Percentiles rank a stretch among this genome's conserved stretches.
Evolutionary conservation across 2,888 invertebrate species (phyloP).

Genomic region (Drosophila conformis): DNA sequence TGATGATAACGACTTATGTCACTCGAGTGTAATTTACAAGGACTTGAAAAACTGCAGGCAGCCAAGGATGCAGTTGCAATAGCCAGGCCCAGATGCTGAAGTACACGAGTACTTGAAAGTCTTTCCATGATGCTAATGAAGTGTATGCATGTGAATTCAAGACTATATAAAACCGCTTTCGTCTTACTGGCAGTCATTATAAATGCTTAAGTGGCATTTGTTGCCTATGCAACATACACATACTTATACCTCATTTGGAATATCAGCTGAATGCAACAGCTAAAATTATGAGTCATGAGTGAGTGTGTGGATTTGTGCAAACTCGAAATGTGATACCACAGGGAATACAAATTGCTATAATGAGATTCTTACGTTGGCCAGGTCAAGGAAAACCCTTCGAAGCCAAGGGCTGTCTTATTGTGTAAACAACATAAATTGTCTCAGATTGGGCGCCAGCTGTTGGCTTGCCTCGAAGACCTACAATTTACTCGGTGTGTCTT

Average conservation of each 20-base stretch:
- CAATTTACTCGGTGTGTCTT: not conserved
- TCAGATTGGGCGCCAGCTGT: not conserved
- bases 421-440: conserved; percentile 10
- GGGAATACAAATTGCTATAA: conserved; percentile 1
- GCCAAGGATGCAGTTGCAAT: conserved; percentile 34
- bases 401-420: not conserved
- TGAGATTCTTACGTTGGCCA: not conserved
- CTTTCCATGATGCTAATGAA: conserved; percentile 46
- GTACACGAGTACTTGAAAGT: conserved; percentile 18
- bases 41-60: conserved; percentile 46
- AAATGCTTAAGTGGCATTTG: conserved; percentile 42
- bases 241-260: not conserved
- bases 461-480: not conserved
- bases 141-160: conserved; percentile 15
- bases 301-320: conserved; percentile 5
- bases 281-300: not conserved
- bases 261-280: conserved; percentile 16
- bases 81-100: conserved; percentile 27
- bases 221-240: conserved; percentile 15
- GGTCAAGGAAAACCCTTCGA: not conserved
- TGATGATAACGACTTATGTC: conserved; percentile 61
- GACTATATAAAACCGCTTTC: not conserved
- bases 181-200: conserved; percentile 24
- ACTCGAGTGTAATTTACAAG: conserved; percentile 63
- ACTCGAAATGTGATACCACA: conserved; percentile 12